These are phyloP conservation scores for Sinhomidia bicolor DNA, from an alignment of 2,888 invertebrate species.

Conservation along the genomic window DNA sequence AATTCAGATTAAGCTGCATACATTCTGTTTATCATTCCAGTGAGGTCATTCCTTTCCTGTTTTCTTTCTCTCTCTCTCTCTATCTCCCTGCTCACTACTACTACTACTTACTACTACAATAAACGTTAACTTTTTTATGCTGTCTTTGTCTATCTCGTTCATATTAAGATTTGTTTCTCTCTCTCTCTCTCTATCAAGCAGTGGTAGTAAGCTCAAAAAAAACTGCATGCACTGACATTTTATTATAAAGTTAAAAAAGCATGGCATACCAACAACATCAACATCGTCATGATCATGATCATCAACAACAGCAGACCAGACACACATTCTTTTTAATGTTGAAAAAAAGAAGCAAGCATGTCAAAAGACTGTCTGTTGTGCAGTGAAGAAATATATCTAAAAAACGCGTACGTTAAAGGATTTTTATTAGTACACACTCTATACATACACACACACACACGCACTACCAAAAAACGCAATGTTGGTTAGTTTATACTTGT, in stretches of 20 bases:
- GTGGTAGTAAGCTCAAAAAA: neutral
- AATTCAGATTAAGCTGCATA: neutral
- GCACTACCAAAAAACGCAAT: too few relatives aligned
- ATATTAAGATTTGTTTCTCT: neutral
- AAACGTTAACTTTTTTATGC: neutral
- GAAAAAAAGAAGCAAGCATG: neutral
- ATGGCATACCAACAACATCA: neutral
- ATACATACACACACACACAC: too few relatives aligned
- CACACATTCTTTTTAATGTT: neutral
- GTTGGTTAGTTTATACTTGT: too few relatives aligned
- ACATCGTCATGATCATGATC: too few relatives aligned
- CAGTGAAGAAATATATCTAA: too few relatives aligned
- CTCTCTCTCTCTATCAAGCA: neutral
- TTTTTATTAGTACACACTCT: neutral
- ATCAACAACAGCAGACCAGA: too few relatives aligned
- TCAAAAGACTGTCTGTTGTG: neutral
- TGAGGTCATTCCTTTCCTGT: conserved; percentile 65
- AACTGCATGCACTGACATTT: neutral
- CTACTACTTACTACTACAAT: neutral
- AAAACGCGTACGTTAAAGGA: neutral
- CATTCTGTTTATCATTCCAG: conserved; percentile 48
- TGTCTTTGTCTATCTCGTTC: neutral
- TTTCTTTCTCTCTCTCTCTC: too few relatives aligned
- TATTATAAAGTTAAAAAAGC: neutral
- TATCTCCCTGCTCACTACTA: neutral